These are phyloP conservation scores for Meleagris gallopavo DNA, from an alignment of 2,113 vertebrate genomes.

Conservation along the genomic window DNA sequence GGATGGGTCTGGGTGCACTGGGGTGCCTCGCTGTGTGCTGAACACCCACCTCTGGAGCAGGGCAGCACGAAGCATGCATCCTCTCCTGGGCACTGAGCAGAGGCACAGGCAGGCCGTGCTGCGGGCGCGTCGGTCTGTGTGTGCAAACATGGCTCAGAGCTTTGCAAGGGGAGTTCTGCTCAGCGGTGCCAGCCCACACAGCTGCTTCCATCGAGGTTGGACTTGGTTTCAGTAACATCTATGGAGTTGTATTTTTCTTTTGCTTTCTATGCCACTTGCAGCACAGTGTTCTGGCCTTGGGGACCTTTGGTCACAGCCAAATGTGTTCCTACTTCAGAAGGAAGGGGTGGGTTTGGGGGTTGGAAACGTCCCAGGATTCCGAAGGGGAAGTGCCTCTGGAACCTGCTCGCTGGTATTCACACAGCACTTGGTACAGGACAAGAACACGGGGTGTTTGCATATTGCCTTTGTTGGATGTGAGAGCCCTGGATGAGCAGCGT, in stretches of 20 bases:
- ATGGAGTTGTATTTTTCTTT: neutral
- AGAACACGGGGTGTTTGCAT: neutral
- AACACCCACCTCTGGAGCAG: neutral
- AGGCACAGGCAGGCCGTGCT: neutral
- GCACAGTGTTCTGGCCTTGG: too few relatives aligned
- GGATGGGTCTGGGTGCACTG: neutral
- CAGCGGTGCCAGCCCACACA: fast-evolving
- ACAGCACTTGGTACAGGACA: neutral
- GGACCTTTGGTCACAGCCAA: neutral
- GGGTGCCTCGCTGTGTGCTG: neutral
- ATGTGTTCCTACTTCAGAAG: neutral
- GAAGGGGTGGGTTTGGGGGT: neutral
- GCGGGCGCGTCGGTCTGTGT: neutral
- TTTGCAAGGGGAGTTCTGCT: neutral
- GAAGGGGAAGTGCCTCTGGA: neutral
- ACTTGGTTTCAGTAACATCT: neutral
- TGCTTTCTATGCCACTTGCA: neutral
- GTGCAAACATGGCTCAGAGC: neutral
- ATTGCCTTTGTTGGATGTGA: neutral
- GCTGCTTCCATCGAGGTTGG: neutral
- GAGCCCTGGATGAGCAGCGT: neutral
- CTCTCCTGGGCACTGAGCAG: too few relatives aligned
- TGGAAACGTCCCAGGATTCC: neutral
- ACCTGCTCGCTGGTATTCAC: neutral
- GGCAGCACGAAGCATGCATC: neutral